A percentile compares a stretch with the other conserved stretches of the same genome.
phyloP scores from a whole-genome alignment of 2,888 invertebrate species.

The Shargacucullia verbasci region DNA sequence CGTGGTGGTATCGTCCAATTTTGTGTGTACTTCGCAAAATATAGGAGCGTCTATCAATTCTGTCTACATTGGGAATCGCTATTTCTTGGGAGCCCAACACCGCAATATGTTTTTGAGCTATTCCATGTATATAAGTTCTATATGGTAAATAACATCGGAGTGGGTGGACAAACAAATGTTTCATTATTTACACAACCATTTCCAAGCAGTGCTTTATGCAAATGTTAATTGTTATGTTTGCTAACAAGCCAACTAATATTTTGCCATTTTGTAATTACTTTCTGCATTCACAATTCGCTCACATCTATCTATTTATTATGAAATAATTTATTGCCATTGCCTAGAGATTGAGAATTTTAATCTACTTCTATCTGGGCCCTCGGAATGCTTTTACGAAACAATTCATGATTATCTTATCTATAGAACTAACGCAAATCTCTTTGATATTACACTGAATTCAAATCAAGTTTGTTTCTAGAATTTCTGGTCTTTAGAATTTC shows the following conservation, averaged over 20 bases:
- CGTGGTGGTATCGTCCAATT: constrained; percentile 24
- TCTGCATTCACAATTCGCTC: constrained; percentile 8
- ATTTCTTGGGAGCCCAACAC: constrained; percentile 19
- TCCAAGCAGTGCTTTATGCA: constrained; percentile 8
- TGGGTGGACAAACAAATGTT: constrained; percentile 8
- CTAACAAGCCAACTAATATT: constrained; percentile 9
- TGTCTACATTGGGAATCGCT: constrained; percentile 15
- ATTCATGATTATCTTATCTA: constrained; percentile 9
- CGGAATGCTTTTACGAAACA: constrained; percentile 14
- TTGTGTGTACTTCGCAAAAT: constrained; percentile 28
- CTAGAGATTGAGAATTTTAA: constrained; percentile 5
- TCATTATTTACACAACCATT: constrained; percentile 20
- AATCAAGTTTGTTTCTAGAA: neutral
- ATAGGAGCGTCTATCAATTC: constrained; percentile 36
- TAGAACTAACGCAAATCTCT: neutral
- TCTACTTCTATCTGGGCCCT: constrained; percentile 7
- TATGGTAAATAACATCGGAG: neutral
- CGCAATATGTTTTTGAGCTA: constrained; percentile 6
- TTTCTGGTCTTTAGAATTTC: constrained; percentile 4
- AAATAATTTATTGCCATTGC: constrained; percentile 2
- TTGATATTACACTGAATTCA: no score
- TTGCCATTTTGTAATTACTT: constrained; percentile 5
- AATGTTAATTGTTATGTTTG: neutral
- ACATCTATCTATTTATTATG: constrained; percentile 1
- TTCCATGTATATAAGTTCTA: constrained; percentile 2